Percentiles rank a stretch among this genome's conserved stretches.
These are phyloP conservation scores for Drosophila suboccidentalis DNA, from an alignment of 2,888 invertebrate species.

Conservation along the genomic window DNA sequence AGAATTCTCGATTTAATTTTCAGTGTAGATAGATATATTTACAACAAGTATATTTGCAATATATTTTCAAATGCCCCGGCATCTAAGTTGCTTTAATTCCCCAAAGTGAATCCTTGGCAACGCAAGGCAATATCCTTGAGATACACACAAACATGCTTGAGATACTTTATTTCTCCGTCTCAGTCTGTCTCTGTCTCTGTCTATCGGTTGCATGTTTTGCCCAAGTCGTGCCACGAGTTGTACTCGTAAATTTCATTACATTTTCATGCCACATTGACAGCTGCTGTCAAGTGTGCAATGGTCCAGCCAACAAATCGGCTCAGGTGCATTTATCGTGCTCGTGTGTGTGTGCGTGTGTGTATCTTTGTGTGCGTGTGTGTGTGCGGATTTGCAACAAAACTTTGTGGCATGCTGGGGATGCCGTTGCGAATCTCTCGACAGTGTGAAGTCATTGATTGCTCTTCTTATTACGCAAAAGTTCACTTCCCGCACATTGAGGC, in stretches of 20 bases:
- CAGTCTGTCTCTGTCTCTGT: neutral
- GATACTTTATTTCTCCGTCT: neutral
- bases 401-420: constrained; percentile 24
- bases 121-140: constrained; percentile 23
- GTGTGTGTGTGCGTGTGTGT: constrained; percentile 6
- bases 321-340: constrained; percentile 43
- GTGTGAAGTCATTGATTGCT: constrained; percentile 40
- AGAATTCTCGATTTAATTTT: no score
- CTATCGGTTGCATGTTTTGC: constrained; percentile 8
- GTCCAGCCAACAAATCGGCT: constrained; percentile 23
- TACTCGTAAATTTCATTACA: constrained; percentile 47
- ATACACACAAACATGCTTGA: constrained; percentile 7
- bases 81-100: constrained; percentile 39
- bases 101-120: constrained; percentile 37
- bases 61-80: constrained; percentile 22
- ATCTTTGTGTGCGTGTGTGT: constrained; percentile 5
- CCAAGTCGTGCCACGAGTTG: constrained; percentile 13
- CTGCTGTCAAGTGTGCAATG: constrained; percentile 43
- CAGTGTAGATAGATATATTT: neutral
- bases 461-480: constrained; percentile 41
- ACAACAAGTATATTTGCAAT: neutral
- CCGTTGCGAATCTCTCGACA: constrained; percentile 7
- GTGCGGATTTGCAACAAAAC: constrained; percentile 34
- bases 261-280: constrained; percentile 66
- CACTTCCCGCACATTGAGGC: constrained; percentile 1